Evolutionary conservation across 2,888 invertebrate genomes (phyloP), one percentile per base, ranked within the genome.

Genomic region (Xylocampa areola): DNA sequence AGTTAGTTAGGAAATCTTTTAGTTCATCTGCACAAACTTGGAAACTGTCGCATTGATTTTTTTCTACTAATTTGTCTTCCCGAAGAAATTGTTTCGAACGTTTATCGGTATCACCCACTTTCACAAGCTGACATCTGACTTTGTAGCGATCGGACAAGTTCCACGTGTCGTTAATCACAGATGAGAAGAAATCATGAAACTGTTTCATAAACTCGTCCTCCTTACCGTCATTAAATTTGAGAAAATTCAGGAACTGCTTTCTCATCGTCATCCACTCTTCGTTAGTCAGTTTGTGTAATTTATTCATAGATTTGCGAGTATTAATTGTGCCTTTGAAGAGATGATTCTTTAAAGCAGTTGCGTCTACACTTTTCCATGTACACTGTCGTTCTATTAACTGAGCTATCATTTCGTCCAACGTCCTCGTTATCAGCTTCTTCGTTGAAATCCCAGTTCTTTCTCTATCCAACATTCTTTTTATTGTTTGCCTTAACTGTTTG

Each of bases 1-100:
- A 84, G 43, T 80, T 72, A 0, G 19, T 40, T 29, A 91, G 63
- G 57, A 87, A 90, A 4, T 68, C 69, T 25, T 53, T 75, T 0
- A 91, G 55, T 68, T 91, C 91, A 0, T 73, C 70, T 0, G 89
- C 81, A 50, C 92, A 92, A 19, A 91, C 23, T 67, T 77, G 76
- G 23, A 88, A 81, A 33, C 69, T 40, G 0, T 52, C 33, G 32
- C 91, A 90, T 13, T 47, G 30, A 13, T 64, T 62, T 4, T 60
- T 61, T 13, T 50, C 36, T 19, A 29, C 44, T 1, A n/a, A 8
- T 13, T 41, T 50, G 19, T 41, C 17, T 11, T 51, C 23, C 50
- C 17, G 35, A 1, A 14, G 5, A 13, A 13, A 1, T 16, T 0
- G 6, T 33, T 19, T 53, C 0, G 39, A 51, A 21, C 36, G 48